These are phyloP conservation scores for Drosophila fulvimacula DNA, from an alignment of 2,888 invertebrate species.

Conservation along the genomic window DNA sequence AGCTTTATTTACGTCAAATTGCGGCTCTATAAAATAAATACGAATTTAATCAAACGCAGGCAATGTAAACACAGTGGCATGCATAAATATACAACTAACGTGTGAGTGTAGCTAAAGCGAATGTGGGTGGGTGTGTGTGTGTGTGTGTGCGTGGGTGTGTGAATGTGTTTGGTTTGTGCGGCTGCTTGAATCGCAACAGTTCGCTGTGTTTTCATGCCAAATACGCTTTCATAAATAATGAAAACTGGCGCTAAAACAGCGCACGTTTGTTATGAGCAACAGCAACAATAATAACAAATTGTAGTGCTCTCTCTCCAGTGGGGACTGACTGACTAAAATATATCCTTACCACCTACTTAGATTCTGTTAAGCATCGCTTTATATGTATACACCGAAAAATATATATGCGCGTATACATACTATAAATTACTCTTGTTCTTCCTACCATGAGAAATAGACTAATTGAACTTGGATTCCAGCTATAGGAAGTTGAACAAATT, in stretches of 20 bases:
- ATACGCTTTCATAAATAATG: conserved; percentile 78
- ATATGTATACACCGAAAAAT: no score
- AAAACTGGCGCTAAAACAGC: conserved; percentile 60
- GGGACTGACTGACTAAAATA: background rate
- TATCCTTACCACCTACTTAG: background rate
- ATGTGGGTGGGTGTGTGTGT: conserved; percentile 9
- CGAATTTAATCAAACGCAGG: conserved; percentile 49
- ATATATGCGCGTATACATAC: no score
- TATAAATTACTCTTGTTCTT: no score
- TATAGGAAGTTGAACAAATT: no score
- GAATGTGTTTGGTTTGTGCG: conserved; percentile 14
- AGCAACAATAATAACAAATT: conserved; percentile 31
- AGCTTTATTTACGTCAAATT: conserved; percentile 42
- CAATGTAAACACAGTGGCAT: conserved; percentile 17
- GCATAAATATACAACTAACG: conserved; percentile 47
- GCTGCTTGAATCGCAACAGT: conserved; percentile 38
- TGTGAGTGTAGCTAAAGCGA: conserved; percentile 6
- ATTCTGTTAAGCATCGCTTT: no score
- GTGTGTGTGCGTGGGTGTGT: conserved; percentile 17
- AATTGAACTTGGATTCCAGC: background rate
- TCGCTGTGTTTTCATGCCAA: conserved; percentile 67
- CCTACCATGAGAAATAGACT: background rate
- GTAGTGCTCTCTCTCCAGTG: background rate
- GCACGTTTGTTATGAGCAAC: conserved; percentile 61
- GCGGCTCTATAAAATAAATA: conserved; percentile 54